Conservation (phyloP, 2,888 invertebrate species). For the Lagria hirta region DNA sequence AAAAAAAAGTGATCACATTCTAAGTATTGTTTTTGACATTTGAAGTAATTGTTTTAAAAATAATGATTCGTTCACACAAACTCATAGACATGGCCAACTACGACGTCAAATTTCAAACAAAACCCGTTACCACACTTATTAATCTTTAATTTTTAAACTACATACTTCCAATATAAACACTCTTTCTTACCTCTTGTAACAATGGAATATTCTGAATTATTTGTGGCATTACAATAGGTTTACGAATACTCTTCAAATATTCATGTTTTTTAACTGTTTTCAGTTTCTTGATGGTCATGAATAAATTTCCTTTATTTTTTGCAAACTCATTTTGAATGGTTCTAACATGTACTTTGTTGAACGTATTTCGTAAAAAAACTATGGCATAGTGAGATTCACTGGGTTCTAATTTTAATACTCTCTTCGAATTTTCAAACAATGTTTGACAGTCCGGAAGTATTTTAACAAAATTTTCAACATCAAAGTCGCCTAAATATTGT, state of each 20-base stretch:
- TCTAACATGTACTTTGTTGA: slow-evolving; percentile 26
- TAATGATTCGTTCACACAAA: too few species aligned
- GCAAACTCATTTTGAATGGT: slow-evolving; percentile 9
- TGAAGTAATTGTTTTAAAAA: too few species aligned
- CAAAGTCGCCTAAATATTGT: slow-evolving; percentile 53
- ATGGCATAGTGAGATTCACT: slow-evolving; percentile 21
- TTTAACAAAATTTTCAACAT: slow-evolving; percentile 52
- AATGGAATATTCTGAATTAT: slow-evolving; percentile 42
- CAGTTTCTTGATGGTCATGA: slow-evolving; percentile 1
- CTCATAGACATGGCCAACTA: too few species aligned
- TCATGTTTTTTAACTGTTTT: too few species aligned
- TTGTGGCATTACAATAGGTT: slow-evolving; percentile 13
- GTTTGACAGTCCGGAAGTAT: slow-evolving; percentile 54
- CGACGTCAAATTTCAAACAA: too few species aligned
- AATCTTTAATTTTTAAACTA: not conserved
- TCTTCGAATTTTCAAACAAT: slow-evolving; percentile 34
- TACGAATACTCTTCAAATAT: slow-evolving; percentile 7
- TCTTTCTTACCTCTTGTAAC: slow-evolving; percentile 46
- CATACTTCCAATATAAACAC: not conserved
- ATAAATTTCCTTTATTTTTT: slow-evolving; percentile 4
- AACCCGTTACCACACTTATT: too few species aligned
- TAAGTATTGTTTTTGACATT: too few species aligned
- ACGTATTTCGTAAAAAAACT: slow-evolving; percentile 33
- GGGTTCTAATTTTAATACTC: slow-evolving; percentile 16
- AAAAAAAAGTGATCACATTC: too few species aligned